A percentile compares a stretch with the other conserved stretches of the same genome.
These are phyloP conservation scores for Melanaphis sacchari DNA, from an alignment of 1,140 invertebrate genomes.

Conservation along the genomic window DNA sequence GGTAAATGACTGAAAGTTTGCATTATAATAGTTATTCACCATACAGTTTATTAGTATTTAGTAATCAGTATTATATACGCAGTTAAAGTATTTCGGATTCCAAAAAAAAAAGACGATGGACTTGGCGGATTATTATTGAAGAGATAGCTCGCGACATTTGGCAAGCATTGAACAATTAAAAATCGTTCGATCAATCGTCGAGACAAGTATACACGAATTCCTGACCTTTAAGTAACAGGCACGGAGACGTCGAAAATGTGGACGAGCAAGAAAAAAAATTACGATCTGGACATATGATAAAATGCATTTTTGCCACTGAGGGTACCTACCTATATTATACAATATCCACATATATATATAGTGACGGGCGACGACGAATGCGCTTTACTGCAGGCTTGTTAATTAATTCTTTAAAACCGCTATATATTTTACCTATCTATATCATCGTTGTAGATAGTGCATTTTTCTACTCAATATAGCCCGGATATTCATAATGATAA, in stretches of 20 bases:
- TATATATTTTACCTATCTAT: too few species aligned
- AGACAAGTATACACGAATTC: background rate
- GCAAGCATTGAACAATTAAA: conserved; percentile 39
- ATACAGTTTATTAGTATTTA: background rate
- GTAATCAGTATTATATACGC: background rate
- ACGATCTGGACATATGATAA: background rate
- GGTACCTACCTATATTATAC: background rate
- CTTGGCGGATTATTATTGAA: background rate
- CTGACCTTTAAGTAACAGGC: conserved; percentile 39
- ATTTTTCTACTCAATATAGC: too few species aligned
- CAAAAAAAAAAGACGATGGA: background rate
- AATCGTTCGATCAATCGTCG: conserved; percentile 47
- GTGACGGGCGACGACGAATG: background rate
- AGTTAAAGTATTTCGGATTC: background rate
- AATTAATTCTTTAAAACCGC: background rate
- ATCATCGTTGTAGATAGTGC: too few species aligned
- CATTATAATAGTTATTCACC: background rate
- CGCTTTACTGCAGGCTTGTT: background rate
- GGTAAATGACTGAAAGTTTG: background rate
- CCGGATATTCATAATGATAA: too few species aligned
- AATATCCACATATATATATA: background rate
- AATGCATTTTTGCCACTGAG: background rate
- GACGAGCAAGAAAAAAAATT: background rate
- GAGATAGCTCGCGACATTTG: conserved; percentile 12
- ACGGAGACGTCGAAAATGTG: conserved; percentile 1